These are phyloP conservation scores for Arothron firmamentum DNA, from an alignment of 2,113 vertebrate species.

Conservation along the genomic window DNA sequence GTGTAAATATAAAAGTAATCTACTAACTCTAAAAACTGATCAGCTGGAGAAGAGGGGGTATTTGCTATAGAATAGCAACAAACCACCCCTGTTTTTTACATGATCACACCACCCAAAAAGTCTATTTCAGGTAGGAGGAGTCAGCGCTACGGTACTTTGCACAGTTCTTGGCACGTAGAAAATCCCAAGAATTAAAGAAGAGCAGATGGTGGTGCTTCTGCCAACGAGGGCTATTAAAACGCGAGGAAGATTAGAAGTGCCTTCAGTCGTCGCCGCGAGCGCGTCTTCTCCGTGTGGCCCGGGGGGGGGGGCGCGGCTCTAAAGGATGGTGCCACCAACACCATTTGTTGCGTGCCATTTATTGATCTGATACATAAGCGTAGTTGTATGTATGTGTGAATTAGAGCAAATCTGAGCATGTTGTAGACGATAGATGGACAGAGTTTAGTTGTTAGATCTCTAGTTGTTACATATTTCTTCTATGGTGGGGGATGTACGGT, in stretches of 20 bases:
- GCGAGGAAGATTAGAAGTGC: constrained; percentile 58
- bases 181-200: constrained; percentile 46
- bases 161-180: constrained; percentile 57
- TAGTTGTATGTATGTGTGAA: constrained; percentile 22
- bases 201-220: constrained; percentile 39
- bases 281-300: constrained; percentile 25
- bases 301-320: constrained; percentile 24
- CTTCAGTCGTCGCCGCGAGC: constrained; percentile 52
- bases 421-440: constrained; percentile 28
- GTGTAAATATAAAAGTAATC: too few species aligned
- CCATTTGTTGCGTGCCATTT: constrained; percentile 42
- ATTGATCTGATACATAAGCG: constrained; percentile 18
- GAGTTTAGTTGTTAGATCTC: constrained; percentile 51
- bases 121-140: constrained; percentile 46
- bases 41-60: too few species aligned
- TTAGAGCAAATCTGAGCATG: constrained; percentile 34
- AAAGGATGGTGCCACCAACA: constrained; percentile 27
- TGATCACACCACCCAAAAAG: neutral
- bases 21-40: too few species aligned
- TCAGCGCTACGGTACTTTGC: constrained; percentile 57
- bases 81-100: too few species aligned
- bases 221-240: constrained; percentile 39
- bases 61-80: too few species aligned
- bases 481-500: constrained; percentile 38
- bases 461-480: constrained; percentile 56